Percentiles rank a stretch among this genome's conserved stretches.
phyloP scores from a whole-genome alignment of 2,113 vertebrate genomes.

The Guaruba guarouba region DNA sequence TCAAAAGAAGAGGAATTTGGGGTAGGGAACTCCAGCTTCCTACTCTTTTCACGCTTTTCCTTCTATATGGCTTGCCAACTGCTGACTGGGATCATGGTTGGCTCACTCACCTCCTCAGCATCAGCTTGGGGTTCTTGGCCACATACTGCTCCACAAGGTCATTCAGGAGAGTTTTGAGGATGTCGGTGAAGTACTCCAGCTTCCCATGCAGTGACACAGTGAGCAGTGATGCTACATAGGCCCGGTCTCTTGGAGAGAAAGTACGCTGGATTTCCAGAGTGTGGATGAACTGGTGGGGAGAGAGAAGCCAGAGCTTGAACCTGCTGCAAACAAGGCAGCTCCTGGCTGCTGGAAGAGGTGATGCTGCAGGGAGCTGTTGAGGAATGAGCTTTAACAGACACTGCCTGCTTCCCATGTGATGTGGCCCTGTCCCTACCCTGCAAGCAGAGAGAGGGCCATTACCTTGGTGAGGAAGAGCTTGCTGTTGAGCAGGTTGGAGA shows the following conservation, averaged over 20 bases:
- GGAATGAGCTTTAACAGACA: neutral
- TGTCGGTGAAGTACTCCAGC: slow-evolving; percentile 97
- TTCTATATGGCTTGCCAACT: neutral
- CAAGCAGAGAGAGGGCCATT: neutral
- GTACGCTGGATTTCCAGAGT: slow-evolving; percentile 96
- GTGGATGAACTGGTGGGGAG: slow-evolving; percentile 86
- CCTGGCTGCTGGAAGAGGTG: neutral
- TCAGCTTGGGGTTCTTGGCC: slow-evolving; percentile 97
- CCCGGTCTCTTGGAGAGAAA: slow-evolving; percentile 91
- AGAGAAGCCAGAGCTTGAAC: neutral
- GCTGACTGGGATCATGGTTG: neutral
- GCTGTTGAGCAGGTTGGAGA: slow-evolving; percentile 98
- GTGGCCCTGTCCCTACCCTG: neutral
- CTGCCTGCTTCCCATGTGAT: neutral
- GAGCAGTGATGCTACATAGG: slow-evolving; percentile 92
- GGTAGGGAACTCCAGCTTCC: neutral
- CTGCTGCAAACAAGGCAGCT: neutral
- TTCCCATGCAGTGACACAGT: slow-evolving; percentile 94
- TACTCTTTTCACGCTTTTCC: neutral
- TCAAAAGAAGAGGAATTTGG: neutral
- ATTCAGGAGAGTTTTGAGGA: slow-evolving; percentile 92
- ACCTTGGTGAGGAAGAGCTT: slow-evolving; percentile 99
- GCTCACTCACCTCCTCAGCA: slow-evolving; percentile 87
- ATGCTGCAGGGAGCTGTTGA: neutral
- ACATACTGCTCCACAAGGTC: slow-evolving; percentile 97